Evolutionary conservation across 2,113 vertebrate species (phyloP), one percentile per base, ranked within the genome.

Genomic region (Thomomys bottae): DNA sequence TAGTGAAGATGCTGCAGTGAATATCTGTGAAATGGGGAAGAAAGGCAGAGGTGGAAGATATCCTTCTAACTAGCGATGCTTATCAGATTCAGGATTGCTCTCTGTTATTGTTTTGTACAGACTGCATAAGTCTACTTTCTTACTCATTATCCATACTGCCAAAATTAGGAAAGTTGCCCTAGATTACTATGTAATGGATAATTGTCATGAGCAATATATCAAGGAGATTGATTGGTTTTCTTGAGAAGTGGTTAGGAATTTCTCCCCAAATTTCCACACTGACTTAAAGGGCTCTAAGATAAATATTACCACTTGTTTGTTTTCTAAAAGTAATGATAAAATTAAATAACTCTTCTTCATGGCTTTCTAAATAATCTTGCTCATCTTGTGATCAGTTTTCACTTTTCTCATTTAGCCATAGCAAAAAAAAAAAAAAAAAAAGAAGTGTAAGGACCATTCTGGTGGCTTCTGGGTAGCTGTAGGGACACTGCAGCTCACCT

Each of bases 101-200:
- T 17, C 18, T 54, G 49, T 54, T 54, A 4, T 54, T 54, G 49
- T 66, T 93, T n/a, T 63, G 18, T 9, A 23, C 85, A 12, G 42
- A 34, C 32, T 71, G 3, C 20, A 18, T 77, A 40, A 42, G 21
- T 84, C 12, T 95, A 6, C 28, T 18, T 66, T 88, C 54, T 24
- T 24, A 14, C 28, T 91, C 21, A 30, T 54, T 91, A 61, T 21
- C 49, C 4, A 40, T 63, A 63, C 28, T 18, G 42, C 21, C 30
- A 88, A 34, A 77, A 15, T 76, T 84, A 79, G 30, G 34, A 71
- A 92, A 72, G 23, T 68, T 87, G 21, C 7, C 87, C 45, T 91
- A 32, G 57, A 84, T 84, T 66, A 38, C 24, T 34, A 3, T 72
- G 8, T 32, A 76, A 49, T 73, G 32, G 45, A 21, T 54, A 61